Evolutionary conservation across 2,888 invertebrate genomes (phyloP).

Genomic region (Ophion ventricosus): DNA sequence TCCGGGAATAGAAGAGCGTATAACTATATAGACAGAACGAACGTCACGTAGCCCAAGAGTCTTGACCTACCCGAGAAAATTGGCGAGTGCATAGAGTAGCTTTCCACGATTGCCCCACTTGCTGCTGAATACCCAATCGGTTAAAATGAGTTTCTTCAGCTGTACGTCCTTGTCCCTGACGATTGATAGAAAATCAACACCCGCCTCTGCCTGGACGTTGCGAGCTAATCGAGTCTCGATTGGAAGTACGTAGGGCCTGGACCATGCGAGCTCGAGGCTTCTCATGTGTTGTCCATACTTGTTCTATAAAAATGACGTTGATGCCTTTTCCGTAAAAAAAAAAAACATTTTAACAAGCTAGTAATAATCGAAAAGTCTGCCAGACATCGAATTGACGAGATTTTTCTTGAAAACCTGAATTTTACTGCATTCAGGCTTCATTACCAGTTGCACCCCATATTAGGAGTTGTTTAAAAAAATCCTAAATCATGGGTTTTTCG

Average conservation of each 20-base stretch:
- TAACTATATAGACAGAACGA: conserved; percentile 5
- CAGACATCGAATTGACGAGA: neutral
- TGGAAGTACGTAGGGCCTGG: conserved; percentile 81
- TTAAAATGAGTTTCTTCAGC: conserved; percentile 82
- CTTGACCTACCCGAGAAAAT: conserved; percentile 76
- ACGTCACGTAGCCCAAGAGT: conserved; percentile 27
- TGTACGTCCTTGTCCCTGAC: conserved; percentile 83
- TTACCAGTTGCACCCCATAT: too few relatives aligned
- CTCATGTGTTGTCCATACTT: conserved; percentile 83
- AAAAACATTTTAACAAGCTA: neutral
- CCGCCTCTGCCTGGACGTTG: conserved; percentile 81
- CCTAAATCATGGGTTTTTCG: too few relatives aligned
- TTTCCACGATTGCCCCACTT: conserved; percentile 81
- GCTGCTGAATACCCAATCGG: conserved; percentile 84
- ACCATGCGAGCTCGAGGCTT: conserved; percentile 84
- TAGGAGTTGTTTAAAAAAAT: too few relatives aligned
- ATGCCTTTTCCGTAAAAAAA: neutral
- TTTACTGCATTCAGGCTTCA: too few relatives aligned
- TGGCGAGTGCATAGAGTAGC: conserved; percentile 78
- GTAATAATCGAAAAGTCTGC: neutral
- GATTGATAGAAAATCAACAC: conserved; percentile 81
- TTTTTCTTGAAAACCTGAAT: too few relatives aligned
- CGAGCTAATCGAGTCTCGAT: conserved; percentile 79
- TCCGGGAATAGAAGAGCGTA: neutral
- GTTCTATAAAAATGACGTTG: conserved; percentile 68